Conservation (phyloP, 1,140 invertebrate species). For the Rhopalosiphum padi region DNA sequence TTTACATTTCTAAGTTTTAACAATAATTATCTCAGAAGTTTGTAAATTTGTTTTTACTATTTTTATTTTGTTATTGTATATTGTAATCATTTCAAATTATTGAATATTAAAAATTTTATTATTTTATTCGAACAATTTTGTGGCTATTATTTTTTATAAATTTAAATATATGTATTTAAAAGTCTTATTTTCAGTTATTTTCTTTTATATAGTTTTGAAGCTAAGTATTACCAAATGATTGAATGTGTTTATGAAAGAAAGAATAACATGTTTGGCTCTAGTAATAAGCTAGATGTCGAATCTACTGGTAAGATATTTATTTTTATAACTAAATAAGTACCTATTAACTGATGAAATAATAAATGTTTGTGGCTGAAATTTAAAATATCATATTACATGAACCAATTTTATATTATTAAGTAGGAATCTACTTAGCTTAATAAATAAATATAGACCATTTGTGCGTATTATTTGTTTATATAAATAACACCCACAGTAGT, state of each 20-base stretch:
- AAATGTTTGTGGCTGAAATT: neutral
- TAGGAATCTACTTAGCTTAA: neutral
- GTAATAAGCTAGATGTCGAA: constrained; percentile 32
- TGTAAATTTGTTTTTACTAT: neutral
- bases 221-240: constrained; percentile 36
- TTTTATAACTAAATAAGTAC: neutral
- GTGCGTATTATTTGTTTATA: neutral
- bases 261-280: constrained; percentile 52
- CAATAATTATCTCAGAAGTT: constrained; percentile 1
- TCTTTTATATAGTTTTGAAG: neutral
- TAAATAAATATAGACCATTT: neutral
- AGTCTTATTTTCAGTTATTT: neutral
- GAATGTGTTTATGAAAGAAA: constrained; percentile 51
- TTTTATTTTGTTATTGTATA: neutral
- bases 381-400: neutral
- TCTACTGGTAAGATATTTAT: constrained; percentile 1
- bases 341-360: neutral
- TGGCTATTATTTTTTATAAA: neutral
- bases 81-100: neutral
- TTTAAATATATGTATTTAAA: neutral
- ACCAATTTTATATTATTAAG: neutral
- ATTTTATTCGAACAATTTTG: neutral
- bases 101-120: neutral
- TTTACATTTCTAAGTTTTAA: constrained; percentile 3
- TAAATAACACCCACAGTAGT: neutral